Percentiles rank a stretch among this genome's conserved stretches.
These are phyloP conservation scores for Acrossocheilus fasciatus DNA, from an alignment of 2,797 vertebrate genomes.

Conservation along the genomic window DNA sequence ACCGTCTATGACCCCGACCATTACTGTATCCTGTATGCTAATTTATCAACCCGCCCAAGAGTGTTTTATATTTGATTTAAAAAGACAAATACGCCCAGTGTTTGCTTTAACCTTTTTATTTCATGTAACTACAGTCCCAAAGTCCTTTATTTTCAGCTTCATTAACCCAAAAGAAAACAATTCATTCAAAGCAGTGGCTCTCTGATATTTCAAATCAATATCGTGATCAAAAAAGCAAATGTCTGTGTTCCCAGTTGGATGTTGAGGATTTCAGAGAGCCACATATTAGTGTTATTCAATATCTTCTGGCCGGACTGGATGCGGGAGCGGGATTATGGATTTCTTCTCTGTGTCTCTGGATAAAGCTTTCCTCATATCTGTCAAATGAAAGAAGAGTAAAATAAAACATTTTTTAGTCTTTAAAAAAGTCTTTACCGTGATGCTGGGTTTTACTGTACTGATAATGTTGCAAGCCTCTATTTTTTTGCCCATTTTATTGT, in stretches of 20 bases:
- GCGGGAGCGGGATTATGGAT: constrained; percentile 93
- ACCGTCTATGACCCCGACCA: neutral
- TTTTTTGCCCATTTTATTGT: neutral
- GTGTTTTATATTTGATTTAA: neutral
- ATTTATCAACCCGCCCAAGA: neutral
- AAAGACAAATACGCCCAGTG: neutral
- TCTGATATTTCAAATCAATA: constrained; percentile 27
- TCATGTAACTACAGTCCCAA: neutral
- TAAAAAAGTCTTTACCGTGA: neutral
- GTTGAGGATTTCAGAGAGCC: constrained; percentile 72
- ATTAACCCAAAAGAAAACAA: constrained; percentile 3
- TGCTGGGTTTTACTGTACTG: neutral
- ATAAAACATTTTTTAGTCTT: neutral
- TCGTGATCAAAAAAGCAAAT: constrained; percentile 1
- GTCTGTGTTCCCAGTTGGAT: constrained; percentile 37
- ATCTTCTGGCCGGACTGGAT: constrained; percentile 94
- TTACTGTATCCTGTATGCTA: neutral
- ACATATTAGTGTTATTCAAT: constrained; percentile 87
- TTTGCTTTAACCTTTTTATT: constrained; percentile 25
- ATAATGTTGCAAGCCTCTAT: neutral
- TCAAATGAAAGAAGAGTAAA: constrained; percentile 21
- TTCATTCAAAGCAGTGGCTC: constrained; percentile 46
- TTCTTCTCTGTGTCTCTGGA: constrained; percentile 95
- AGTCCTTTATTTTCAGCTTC: neutral
- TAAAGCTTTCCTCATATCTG: constrained; percentile 97